These are phyloP conservation scores for Vanacampus margaritifer DNA, from an alignment of 2,113 vertebrate species.

Conservation along the genomic window DNA sequence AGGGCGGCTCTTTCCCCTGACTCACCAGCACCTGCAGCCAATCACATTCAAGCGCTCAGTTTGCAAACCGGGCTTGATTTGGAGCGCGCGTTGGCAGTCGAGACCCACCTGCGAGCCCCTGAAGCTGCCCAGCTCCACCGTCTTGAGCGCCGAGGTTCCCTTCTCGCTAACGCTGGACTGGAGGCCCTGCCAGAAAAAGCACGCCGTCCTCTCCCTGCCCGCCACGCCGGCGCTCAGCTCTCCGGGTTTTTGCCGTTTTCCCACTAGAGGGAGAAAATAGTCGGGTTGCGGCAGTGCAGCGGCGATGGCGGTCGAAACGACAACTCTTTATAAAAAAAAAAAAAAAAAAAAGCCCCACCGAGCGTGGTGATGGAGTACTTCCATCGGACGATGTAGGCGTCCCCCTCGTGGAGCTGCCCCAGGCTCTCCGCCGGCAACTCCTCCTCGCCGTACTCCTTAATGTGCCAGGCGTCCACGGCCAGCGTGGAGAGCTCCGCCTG, in stretches of 20 bases:
- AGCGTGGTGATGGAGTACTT: constrained; percentile 75
- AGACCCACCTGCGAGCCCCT: constrained; percentile 62
- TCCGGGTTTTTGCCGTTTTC: constrained; percentile 72
- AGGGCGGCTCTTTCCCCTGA: constrained; percentile 77
- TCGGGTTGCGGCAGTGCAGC: not conserved
- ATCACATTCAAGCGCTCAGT: not conserved
- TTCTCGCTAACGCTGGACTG: constrained; percentile 74
- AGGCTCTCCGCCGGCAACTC: constrained; percentile 64
- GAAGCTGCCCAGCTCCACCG: constrained; percentile 77
- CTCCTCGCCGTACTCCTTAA: constrained; percentile 73
- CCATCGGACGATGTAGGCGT: constrained; percentile 79
- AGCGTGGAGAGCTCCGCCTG: constrained; percentile 71
- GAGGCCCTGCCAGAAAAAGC: constrained; percentile 80
- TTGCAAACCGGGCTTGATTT: too few relatives aligned
- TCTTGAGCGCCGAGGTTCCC: constrained; percentile 79
- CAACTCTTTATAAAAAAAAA: too few relatives aligned
- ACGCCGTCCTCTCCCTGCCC: constrained; percentile 72
- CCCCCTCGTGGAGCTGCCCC: constrained; percentile 74
- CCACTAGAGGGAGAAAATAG: constrained; percentile 51
- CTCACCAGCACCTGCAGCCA: constrained; percentile 67
- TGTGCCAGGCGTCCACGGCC: constrained; percentile 73
- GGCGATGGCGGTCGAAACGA: not conserved
- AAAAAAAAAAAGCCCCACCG: too few relatives aligned
- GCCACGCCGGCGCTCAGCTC: constrained; percentile 66
- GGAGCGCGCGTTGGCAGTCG: not conserved